A percentile compares a stretch with the other conserved stretches of the same genome.
Evolutionary conservation across 2,113 vertebrate genomes (phyloP).

Genomic region (Cyanocitta stelleri): DNA sequence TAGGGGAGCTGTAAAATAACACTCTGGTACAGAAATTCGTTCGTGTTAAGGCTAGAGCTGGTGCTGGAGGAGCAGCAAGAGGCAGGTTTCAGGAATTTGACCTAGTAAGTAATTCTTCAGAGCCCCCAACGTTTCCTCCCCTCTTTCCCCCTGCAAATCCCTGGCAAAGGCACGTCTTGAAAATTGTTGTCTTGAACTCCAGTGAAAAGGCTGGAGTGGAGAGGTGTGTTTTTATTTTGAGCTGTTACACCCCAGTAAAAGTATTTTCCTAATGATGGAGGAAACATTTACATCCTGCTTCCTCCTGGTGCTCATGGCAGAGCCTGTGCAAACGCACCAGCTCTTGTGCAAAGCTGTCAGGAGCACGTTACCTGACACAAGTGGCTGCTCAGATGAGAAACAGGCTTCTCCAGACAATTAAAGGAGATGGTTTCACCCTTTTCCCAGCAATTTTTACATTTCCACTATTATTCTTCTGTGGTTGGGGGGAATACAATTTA

Average conservation of each 20-base stretch:
- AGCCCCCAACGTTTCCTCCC: background rate
- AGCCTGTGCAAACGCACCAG: background rate
- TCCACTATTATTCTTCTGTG: background rate
- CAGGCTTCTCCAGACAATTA: background rate
- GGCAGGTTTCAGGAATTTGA: background rate
- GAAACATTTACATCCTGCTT: background rate
- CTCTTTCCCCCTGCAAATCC: background rate
- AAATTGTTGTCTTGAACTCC: background rate
- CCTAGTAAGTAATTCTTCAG: background rate
- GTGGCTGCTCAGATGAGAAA: background rate
- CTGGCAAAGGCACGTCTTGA: background rate
- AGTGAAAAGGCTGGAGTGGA: background rate
- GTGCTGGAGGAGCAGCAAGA: background rate
- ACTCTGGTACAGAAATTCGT: background rate
- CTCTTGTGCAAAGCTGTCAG: background rate
- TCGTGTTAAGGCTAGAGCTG: background rate
- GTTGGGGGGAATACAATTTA: background rate
- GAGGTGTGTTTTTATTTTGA: background rate
- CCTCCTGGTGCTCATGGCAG: background rate
- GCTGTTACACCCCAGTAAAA: background rate
- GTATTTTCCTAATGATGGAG: background rate
- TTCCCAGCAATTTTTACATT: background rate
- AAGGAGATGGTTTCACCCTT: background rate
- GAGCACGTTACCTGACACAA: background rate
- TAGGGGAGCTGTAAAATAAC: background rate